These are phyloP conservation scores for Xiphorhynchus elegans DNA, from an alignment of 2,113 vertebrate genomes.

Conservation along the genomic window DNA sequence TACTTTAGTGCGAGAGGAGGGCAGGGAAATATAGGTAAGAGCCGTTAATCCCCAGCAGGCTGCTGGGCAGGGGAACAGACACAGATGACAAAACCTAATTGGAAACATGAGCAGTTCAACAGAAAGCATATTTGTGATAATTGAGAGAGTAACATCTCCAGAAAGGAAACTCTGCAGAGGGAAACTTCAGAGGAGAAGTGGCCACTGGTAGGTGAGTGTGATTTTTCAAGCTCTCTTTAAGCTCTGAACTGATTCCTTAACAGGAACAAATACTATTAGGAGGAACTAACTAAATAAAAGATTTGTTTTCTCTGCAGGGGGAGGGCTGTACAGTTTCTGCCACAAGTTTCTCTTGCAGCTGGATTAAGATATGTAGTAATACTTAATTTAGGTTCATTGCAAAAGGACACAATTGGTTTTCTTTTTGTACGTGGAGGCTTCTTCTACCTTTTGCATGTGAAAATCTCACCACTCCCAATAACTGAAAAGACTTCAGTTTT, in stretches of 20 bases:
- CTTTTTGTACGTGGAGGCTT: background rate
- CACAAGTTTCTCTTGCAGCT: conserved; percentile 1
- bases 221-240: conserved; percentile 32
- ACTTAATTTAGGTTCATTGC: background rate
- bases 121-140: conserved; percentile 78
- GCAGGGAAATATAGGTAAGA: conserved; percentile 78
- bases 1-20: conserved; percentile 72
- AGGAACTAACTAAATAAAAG: background rate
- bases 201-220: conserved; percentile 55
- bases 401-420: background rate
- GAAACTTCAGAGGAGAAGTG: conserved; percentile 67
- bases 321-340: background rate
- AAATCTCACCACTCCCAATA: background rate
- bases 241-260: background rate
- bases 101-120: conserved; percentile 82
- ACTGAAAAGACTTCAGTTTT: conserved; percentile 4
- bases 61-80: conserved; percentile 77
- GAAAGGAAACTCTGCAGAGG: conserved; percentile 66
- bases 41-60: conserved; percentile 83
- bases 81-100: conserved; percentile 82
- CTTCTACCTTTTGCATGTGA: background rate
- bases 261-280: background rate
- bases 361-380: background rate
- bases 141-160: conserved; percentile 72
- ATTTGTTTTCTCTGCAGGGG: background rate